Conservation (phyloP, 1,140 invertebrate genomes). For the Drosophila paulistorum region DNA sequence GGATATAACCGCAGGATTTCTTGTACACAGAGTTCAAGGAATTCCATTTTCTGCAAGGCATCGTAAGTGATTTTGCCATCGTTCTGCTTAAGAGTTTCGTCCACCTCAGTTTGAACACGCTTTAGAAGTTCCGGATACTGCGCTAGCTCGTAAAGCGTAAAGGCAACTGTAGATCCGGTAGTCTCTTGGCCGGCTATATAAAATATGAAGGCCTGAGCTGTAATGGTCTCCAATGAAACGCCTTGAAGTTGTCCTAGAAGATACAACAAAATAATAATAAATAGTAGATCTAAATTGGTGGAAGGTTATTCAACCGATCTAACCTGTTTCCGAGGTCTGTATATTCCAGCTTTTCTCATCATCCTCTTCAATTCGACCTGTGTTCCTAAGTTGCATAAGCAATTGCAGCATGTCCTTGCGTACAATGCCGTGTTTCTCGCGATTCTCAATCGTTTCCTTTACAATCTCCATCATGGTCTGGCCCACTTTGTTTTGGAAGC, state of each 20-base stretch:
- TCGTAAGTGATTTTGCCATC: conserved; percentile 85
- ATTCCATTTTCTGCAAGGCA: conserved; percentile 84
- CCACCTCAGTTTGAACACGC: conserved; percentile 85
- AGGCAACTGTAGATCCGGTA: conserved; percentile 86
- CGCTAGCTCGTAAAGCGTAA: conserved; percentile 86
- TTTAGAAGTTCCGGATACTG: conserved; percentile 85
- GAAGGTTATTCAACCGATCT: neutral
- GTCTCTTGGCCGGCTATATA: conserved; percentile 90
- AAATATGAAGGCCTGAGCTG: conserved; percentile 87
- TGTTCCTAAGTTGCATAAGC: conserved; percentile 84
- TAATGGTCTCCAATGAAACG: conserved; percentile 83
- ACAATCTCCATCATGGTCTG: conserved; percentile 79
- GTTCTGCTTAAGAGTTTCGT: conserved; percentile 81
- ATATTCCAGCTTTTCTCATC: conserved; percentile 64
- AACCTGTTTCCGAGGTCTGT: conserved; percentile 51
- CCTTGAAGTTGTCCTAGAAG: conserved; percentile 50
- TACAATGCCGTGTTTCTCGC: conserved; percentile 83
- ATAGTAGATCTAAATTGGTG: neutral
- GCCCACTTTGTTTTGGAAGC: conserved; percentile 45
- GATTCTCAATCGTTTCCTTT: conserved; percentile 84
- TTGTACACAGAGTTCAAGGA: conserved; percentile 84
- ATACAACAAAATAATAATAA: neutral
- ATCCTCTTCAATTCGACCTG: conserved; percentile 76
- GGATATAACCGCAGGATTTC: conserved; percentile 87
- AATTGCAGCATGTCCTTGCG: conserved; percentile 85